phyloP scores from a whole-genome alignment of 2,113 vertebrate genomes.

The Mesocricetus auratus region DNA sequence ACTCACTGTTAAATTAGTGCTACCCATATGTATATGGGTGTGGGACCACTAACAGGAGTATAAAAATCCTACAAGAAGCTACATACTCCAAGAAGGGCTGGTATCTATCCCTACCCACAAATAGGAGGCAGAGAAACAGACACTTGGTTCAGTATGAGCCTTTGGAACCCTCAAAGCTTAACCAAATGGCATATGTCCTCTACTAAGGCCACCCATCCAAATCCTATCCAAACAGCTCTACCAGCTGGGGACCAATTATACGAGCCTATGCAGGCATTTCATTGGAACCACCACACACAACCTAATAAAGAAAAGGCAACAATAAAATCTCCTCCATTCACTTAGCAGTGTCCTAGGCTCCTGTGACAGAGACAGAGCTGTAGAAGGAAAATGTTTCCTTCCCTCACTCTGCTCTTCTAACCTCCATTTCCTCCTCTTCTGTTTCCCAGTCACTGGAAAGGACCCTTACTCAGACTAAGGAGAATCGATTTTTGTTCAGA shows the following conservation, averaged over 20 bases:
- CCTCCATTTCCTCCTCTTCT: conserved; percentile 14
- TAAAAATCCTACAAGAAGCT: not conserved
- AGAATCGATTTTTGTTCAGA: not conserved
- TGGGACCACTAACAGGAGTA: not conserved
- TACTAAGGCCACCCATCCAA: not conserved
- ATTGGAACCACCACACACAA: not conserved
- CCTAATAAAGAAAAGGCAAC: not conserved
- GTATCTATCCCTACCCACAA: not conserved
- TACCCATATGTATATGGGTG: not conserved
- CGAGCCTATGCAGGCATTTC: not conserved
- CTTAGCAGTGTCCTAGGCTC: not conserved
- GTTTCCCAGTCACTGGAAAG: conserved; percentile 18
- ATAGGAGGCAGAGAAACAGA: not conserved
- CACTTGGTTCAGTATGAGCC: not conserved
- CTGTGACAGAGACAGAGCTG: conserved; percentile 2
- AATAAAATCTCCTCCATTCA: not conserved
- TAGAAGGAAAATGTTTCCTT: not conserved
- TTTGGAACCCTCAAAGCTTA: not conserved
- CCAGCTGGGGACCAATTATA: not conserved
- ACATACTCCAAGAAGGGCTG: not conserved
- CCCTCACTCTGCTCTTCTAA: not conserved
- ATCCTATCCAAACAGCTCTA: not conserved
- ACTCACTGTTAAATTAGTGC: not conserved
- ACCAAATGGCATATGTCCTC: not conserved
- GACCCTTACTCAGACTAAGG: not conserved